These are phyloP conservation scores for Enteromius thamalakanensis DNA, from an alignment of 2,797 vertebrate genomes.

Conservation along the genomic window DNA sequence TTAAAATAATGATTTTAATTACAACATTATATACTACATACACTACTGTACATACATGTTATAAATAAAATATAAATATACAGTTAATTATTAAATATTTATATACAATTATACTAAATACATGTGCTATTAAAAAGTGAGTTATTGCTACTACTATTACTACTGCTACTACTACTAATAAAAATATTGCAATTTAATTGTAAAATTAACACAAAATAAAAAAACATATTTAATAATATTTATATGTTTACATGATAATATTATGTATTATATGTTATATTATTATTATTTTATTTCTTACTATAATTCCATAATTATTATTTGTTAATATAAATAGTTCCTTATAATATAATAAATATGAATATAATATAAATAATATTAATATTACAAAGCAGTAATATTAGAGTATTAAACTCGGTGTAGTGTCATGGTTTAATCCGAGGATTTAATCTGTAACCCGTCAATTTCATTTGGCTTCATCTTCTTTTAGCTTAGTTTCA, in stretches of 20 bases:
- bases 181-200: neutral
- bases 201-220: neutral
- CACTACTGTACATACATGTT: too few relatives aligned
- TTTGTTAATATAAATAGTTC: neutral
- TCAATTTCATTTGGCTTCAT: slow-evolving; percentile 24
- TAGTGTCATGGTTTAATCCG: neutral
- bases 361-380: neutral
- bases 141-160: too few relatives aligned
- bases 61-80: too few relatives aligned
- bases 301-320: neutral
- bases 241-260: too few relatives aligned
- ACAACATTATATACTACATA: neutral
- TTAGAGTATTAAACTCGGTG: neutral
- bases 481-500: neutral
- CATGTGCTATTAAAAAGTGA: too few relatives aligned
- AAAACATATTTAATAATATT: neutral
- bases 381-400: neutral
- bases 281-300: neutral
- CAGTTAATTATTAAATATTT: neutral
- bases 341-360: neutral
- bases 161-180: too few relatives aligned
- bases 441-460: neutral
- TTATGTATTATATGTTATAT: neutral
- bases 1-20: neutral
- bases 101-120: too few relatives aligned